Evolutionary conservation across 1,140 invertebrate genomes (phyloP).

Genomic region (Apis cerana): DNA sequence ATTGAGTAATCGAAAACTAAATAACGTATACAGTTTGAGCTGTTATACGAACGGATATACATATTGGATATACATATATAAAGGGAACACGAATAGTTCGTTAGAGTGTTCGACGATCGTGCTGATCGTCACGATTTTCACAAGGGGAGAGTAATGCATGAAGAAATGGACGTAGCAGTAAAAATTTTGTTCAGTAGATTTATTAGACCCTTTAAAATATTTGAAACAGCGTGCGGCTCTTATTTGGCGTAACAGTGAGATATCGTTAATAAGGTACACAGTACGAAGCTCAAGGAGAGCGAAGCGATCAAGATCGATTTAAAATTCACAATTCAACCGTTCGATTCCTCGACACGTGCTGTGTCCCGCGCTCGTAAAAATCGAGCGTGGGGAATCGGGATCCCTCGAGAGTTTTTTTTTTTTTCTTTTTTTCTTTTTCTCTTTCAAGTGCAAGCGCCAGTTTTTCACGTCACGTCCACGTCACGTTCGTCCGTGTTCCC

Average conservation of each 20-base stretch:
- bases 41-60: no score
- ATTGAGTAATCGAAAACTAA: no score
- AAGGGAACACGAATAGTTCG: no score
- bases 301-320: constrained; percentile 61
- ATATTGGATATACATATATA: no score
- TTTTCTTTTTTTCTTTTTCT: no score
- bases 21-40: no score
- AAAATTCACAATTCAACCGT: constrained; percentile 24
- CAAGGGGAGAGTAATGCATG: no score
- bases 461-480: constrained; percentile 19
- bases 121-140: no score
- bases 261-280: constrained; percentile 66
- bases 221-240: constrained; percentile 71
- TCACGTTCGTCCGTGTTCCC: constrained; percentile 29
- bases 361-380: no score
- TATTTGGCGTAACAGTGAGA: constrained; percentile 68
- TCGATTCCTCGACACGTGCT: not conserved
- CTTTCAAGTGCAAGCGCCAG: constrained; percentile 6
- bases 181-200: constrained; percentile 63
- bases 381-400: not conserved
- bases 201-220: constrained; percentile 74
- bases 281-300: constrained; percentile 59
- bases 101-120: no score
- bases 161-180: not conserved
- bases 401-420: not conserved